Evolutionary conservation across 2,797 vertebrate genomes (phyloP).

Genomic region (Hydrolagus colliei): DNA sequence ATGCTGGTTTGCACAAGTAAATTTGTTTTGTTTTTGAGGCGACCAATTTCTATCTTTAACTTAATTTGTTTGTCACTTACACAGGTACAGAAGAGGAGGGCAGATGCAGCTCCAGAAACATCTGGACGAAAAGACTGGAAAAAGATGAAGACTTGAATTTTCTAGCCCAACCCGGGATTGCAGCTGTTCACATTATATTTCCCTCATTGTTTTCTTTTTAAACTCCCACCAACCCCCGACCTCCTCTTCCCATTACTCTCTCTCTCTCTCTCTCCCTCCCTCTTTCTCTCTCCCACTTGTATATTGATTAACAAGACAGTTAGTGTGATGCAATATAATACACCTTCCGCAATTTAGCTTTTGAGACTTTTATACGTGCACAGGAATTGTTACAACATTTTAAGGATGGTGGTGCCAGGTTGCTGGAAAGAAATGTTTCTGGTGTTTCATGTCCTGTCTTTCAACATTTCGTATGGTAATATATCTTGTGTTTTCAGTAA

Average conservation of each 20-base stretch:
- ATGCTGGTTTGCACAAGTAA: no score
- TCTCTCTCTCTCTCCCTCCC: not conserved
- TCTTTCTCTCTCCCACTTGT: not conserved
- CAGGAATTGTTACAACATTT: no score
- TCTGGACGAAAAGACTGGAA: constrained; percentile 67
- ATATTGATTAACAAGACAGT: constrained; percentile 10
- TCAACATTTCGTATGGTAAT: not conserved
- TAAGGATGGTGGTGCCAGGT: no score
- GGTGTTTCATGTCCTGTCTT: constrained; percentile 4
- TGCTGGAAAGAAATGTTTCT: not conserved
- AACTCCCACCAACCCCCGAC: no score
- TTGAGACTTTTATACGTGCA: no score
- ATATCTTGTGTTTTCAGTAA: not conserved
- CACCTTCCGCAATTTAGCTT: not conserved
- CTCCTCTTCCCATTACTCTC: not conserved
- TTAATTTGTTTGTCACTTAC: constrained; percentile 40
- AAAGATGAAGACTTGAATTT: constrained; percentile 58
- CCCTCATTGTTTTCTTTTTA: no score
- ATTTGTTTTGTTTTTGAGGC: no score
- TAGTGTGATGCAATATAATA: constrained; percentile 15
- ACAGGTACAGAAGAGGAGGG: constrained; percentile 74
- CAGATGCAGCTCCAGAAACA: constrained; percentile 61
- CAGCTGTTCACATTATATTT: constrained; percentile 8
- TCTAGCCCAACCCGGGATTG: not conserved
- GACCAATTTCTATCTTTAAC: constrained; percentile 38